Conservation (phyloP, 2,888 invertebrate genomes). For the Desoria tigrina region DNA sequence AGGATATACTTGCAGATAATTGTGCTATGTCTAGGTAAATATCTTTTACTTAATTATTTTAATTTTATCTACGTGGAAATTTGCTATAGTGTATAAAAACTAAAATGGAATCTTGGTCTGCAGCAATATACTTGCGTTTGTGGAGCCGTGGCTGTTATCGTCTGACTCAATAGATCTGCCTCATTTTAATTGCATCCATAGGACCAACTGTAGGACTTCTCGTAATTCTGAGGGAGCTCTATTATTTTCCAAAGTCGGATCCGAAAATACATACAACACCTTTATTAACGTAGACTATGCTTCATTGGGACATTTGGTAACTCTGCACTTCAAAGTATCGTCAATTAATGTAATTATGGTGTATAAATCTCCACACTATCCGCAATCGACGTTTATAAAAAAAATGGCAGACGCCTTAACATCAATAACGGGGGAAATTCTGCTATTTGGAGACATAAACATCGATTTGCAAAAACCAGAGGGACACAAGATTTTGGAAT, state of each 20-base stretch:
- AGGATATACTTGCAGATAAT: conserved; percentile 13
- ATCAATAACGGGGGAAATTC: neutral
- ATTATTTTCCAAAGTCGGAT: neutral
- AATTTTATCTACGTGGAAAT: too few relatives aligned
- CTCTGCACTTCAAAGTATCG: too few relatives aligned
- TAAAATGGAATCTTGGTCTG: too few relatives aligned
- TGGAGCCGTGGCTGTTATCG: conserved; percentile 1
- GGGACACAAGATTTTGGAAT: neutral
- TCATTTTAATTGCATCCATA: neutral
- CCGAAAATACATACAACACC: too few relatives aligned
- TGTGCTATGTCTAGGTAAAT: too few relatives aligned
- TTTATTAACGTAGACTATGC: too few relatives aligned
- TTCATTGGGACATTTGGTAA: too few relatives aligned
- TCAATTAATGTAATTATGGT: too few relatives aligned
- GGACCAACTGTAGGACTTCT: neutral
- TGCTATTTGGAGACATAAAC: conserved; percentile 8
- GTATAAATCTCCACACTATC: conserved; percentile 1
- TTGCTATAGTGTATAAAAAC: too few relatives aligned
- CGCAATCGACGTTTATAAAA: neutral
- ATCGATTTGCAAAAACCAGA: neutral
- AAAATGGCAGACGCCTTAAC: neutral
- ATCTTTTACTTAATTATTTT: too few relatives aligned
- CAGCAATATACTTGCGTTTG: neutral
- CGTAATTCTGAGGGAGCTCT: conserved; percentile 5
- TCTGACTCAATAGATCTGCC: neutral